Base-by-base conservation (phyloP, 1,140 invertebrate species). In the Trichonephila clavipes region DNA sequence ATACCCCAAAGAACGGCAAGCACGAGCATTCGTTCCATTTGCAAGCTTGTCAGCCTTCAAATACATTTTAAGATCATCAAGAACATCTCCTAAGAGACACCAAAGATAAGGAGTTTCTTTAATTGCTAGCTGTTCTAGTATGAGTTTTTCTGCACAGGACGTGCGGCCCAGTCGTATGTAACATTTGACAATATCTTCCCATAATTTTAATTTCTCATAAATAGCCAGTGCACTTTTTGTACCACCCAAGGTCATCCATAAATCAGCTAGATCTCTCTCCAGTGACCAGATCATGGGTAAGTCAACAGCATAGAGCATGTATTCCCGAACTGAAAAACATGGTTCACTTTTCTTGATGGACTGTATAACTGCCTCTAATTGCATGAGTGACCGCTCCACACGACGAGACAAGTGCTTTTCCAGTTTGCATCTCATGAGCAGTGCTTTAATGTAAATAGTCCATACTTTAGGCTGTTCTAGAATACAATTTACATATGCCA, bases 131-230 rank as follows among this genome's bases (percentile, higher is more conserved):
- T 91, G 44, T 59, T 82, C 95, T 95, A 99, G 97, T 95, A 98
- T 97, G 85, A 99, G 96, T 95, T 98, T 97, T 51, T 98, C 98
- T 16, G 99, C 98, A 97, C 98, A 95, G 21, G 95, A 94, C 51
- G 69, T 94, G 83, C 87, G 28, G 21, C 93, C 81, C 18, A 95
- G 28, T 61, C 82, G 28, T 28, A 98, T 98, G 95, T 99, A 99
- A 96, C 99, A 99, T 2, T 97, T 96, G 94, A 99, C 98, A 24
- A 99, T 98, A 95, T 99, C 97, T 95, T 99, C 98, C 99, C 98
- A 99, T n/a, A 98, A 96, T 94, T 98, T 96, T 16, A 99, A 96
- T 83, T 97, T 96, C 34, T 98, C 96, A 96, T 97, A 99, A 61
- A 98, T 96, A 94, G 99, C 98, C 21, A 99, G 96, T 58, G 98